Conservation (phyloP, 1,140 invertebrate genomes). For the Zaprionus davidi region DNA sequence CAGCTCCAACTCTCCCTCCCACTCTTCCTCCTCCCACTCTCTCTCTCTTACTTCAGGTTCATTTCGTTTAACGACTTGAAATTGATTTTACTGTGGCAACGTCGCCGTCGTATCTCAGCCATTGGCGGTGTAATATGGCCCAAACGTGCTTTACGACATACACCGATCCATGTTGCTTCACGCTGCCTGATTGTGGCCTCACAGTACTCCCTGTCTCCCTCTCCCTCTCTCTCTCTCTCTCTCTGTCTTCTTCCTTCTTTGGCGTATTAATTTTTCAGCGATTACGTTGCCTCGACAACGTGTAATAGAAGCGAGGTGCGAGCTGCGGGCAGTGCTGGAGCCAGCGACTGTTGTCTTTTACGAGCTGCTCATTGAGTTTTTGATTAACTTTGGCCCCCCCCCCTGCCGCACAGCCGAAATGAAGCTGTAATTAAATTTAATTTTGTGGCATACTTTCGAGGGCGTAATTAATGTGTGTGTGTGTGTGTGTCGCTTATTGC, state of each 20-base stretch:
- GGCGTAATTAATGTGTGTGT: slow-evolving; percentile 39
- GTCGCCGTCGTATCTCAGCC: slow-evolving; percentile 45
- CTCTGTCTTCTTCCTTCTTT: slow-evolving; percentile 29
- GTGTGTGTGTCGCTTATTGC: slow-evolving; percentile 48
- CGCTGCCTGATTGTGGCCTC: slow-evolving; percentile 18
- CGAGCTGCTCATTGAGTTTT: slow-evolving; percentile 78
- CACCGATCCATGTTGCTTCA: slow-evolving; percentile 50
- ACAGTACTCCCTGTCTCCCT: slow-evolving; percentile 5
- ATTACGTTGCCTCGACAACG: slow-evolving; percentile 78
- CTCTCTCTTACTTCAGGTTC: slow-evolving; percentile 59
- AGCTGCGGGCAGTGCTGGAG: slow-evolving; percentile 3
- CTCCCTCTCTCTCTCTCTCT: too few relatives aligned
- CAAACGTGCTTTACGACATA: slow-evolving; percentile 76
- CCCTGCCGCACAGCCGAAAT: slow-evolving; percentile 39
- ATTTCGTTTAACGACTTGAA: slow-evolving; percentile 84
- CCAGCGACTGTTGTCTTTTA: slow-evolving; percentile 57
- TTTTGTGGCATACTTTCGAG: slow-evolving; percentile 72
- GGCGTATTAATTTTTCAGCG: slow-evolving; percentile 79
- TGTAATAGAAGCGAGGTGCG: slow-evolving; percentile 63
- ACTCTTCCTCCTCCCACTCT: background rate
- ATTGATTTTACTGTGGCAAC: slow-evolving; percentile 80
- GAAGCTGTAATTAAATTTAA: slow-evolving; percentile 82
- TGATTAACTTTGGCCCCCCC: slow-evolving; percentile 74
- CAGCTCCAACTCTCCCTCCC: slow-evolving; percentile 20
- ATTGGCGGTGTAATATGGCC: slow-evolving; percentile 67